These are phyloP conservation scores for Pocillopora damicornis DNA, from an alignment of 64 coral and sea anemone genomes.

Conservation along the genomic window DNA sequence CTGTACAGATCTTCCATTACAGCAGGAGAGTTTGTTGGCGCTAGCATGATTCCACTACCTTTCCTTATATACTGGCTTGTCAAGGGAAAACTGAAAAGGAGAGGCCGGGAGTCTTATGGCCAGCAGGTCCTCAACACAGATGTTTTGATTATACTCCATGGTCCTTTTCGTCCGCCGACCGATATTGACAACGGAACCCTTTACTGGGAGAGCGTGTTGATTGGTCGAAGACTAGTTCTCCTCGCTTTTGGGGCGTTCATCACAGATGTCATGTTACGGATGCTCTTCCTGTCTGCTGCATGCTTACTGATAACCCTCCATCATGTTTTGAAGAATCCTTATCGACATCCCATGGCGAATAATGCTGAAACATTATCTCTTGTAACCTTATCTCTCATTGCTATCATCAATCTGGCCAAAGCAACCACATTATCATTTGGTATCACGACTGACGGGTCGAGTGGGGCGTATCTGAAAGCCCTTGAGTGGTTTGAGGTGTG, in stretches of 20 bases:
- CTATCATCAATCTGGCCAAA: conserved; percentile 19
- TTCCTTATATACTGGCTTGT: conserved; percentile 49
- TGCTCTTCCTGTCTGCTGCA: background rate
- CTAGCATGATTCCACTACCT: conserved; percentile 52
- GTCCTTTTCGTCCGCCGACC: conserved; percentile 27
- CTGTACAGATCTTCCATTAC: background rate
- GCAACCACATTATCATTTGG: conserved; percentile 12
- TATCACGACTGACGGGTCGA: background rate
- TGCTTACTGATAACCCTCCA: conserved; percentile 19
- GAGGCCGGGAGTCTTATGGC: too few species aligned
- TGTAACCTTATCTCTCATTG: background rate
- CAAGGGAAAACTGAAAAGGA: background rate
- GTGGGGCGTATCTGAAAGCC: background rate
- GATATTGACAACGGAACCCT: conserved; percentile 26
- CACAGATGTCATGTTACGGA: conserved; percentile 33
- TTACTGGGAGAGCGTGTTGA: conserved; percentile 78
- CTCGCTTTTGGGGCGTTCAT: conserved; percentile 55
- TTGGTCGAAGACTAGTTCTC: conserved; percentile 59
- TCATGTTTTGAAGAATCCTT: conserved; percentile 14
- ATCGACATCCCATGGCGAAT: conserved; percentile 1
- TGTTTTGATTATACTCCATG: conserved; percentile 33
- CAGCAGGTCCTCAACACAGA: background rate
- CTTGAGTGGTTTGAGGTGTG: conserved; percentile 13
- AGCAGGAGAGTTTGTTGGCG: conserved; percentile 26
- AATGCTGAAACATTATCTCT: background rate